These are phyloP conservation scores for Notiomystis cincta DNA, from an alignment of 2,113 vertebrate genomes.

Conservation along the genomic window DNA sequence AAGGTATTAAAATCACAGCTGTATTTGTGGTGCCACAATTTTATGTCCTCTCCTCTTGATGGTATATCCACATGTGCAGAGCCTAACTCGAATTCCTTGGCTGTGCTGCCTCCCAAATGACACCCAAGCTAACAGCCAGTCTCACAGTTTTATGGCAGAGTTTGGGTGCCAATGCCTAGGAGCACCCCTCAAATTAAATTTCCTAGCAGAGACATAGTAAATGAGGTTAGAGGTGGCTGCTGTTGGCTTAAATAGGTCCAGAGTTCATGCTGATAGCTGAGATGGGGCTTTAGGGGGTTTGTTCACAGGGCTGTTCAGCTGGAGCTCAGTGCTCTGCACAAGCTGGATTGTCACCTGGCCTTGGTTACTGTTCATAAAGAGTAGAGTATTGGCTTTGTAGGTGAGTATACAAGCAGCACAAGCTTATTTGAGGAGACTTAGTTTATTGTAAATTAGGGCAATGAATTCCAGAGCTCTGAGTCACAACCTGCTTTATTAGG, in stretches of 20 bases:
- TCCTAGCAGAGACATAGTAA: neutral
- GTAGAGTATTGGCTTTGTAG: neutral
- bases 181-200: neutral
- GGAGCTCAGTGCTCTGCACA: neutral
- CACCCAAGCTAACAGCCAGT: neutral
- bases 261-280: neutral
- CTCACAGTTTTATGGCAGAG: neutral
- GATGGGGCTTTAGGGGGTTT: neutral
- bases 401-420: neutral
- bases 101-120: neutral
- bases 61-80: rapidly evolving
- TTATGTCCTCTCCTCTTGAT: neutral
- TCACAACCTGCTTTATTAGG: neutral
- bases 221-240: neutral
- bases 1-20: neutral
- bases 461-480: neutral
- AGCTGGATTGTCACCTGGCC: neutral
- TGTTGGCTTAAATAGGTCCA: neutral
- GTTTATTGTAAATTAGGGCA: neutral
- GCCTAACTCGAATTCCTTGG: neutral
- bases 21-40: neutral
- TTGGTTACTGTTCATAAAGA: neutral
- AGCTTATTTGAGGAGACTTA: neutral
- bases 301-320: neutral
- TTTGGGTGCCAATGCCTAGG: neutral